Evolutionary conservation across 2,888 invertebrate species (phyloP).

Genomic region (Anodontia alba): DNA sequence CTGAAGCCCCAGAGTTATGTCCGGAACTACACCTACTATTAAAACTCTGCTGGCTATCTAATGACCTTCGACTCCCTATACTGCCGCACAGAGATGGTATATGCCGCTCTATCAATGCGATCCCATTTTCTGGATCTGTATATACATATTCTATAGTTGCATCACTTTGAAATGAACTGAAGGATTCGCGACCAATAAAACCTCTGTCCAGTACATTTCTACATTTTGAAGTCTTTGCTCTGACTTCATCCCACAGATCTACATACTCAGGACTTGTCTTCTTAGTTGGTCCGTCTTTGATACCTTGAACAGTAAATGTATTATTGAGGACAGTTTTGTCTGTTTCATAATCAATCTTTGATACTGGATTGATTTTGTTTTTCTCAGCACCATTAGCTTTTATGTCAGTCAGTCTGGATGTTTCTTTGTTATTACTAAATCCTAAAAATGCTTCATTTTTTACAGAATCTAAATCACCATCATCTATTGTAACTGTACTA

Average conservation of each 20-base stretch:
- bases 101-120: conserved; percentile 74
- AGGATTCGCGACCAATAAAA: conserved; percentile 55
- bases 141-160: conserved; percentile 74
- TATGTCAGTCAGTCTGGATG: not conserved
- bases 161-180: conserved; percentile 67
- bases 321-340: not conserved
- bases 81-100: conserved; percentile 75
- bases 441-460: conserved; percentile 27
- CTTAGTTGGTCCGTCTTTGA: not conserved
- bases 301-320: not conserved
- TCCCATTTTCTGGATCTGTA: conserved; percentile 74
- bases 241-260: conserved; percentile 52
- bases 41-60: conserved; percentile 67
- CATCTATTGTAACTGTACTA: conserved; percentile 40
- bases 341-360: not conserved
- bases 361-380: not conserved
- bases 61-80: conserved; percentile 66
- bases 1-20: not conserved
- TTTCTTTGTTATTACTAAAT: not conserved
- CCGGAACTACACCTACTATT: conserved; percentile 1
- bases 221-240: conserved; percentile 24
- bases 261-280: conserved; percentile 12
- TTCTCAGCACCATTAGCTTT: not conserved
- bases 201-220: conserved; percentile 41
- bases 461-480: not conserved